Conservation (phyloP, 2,797 vertebrate species). For the Chelmon rostratus region DNA sequence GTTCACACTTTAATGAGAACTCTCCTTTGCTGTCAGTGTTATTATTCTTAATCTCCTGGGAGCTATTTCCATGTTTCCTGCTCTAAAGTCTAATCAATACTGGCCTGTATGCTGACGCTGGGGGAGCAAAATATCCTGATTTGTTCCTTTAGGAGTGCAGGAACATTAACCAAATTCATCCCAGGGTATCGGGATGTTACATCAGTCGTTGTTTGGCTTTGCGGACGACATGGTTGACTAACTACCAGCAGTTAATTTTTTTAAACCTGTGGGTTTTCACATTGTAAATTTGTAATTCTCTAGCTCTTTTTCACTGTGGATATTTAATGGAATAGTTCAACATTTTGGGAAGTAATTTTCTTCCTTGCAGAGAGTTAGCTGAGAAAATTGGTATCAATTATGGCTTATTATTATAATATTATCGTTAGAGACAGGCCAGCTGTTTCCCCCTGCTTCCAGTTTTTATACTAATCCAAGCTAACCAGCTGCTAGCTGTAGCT, state of each 20-base stretch:
- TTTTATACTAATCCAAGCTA: neutral
- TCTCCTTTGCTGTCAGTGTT: slow-evolving; percentile 17
- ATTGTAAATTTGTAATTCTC: neutral
- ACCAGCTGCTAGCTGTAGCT: neutral
- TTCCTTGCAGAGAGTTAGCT: neutral
- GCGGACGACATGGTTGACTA: neutral
- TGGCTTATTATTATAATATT: too few species aligned
- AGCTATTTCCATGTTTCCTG: slow-evolving; percentile 40
- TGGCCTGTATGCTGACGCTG: neutral
- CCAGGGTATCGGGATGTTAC: neutral
- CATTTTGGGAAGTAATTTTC: neutral
- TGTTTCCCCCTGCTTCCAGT: neutral
- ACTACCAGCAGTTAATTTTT: neutral
- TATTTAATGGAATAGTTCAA: neutral
- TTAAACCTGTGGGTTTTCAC: neutral
- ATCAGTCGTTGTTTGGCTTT: neutral
- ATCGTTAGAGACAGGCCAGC: neutral
- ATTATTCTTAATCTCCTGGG: slow-evolving; percentile 33
- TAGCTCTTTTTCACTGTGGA: neutral
- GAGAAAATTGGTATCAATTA: neutral
- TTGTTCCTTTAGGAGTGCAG: neutral
- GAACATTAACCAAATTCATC: neutral
- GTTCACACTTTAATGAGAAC: slow-evolving; percentile 39
- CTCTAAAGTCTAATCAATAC: slow-evolving; percentile 53
- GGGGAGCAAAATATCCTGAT: slow-evolving; percentile 18